phyloP scores from a whole-genome alignment of 2,888 invertebrate species.

The Lissonota sp. region DNA sequence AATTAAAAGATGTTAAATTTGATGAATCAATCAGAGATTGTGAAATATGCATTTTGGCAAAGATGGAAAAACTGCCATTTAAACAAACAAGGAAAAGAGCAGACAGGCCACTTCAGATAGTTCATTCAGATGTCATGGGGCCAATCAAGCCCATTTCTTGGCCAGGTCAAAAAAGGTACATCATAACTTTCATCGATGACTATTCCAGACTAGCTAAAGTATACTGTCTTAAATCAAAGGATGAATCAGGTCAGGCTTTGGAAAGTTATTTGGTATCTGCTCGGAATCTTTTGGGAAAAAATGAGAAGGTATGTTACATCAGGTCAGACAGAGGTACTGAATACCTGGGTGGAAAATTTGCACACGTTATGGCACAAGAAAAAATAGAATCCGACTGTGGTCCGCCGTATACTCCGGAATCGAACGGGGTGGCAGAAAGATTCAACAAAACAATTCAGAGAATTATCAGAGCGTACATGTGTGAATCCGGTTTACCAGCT shows the following conservation, averaged over 20 bases:
- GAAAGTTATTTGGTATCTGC: slow-evolving; percentile 64
- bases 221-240: slow-evolving; percentile 65
- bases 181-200: slow-evolving; percentile 64
- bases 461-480: slow-evolving; percentile 60
- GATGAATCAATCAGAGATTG: slow-evolving; percentile 69
- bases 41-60: slow-evolving; percentile 63
- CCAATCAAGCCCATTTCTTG: slow-evolving; percentile 61
- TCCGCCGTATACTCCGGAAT: slow-evolving; percentile 62
- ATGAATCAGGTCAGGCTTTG: slow-evolving; percentile 65
- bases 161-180: slow-evolving; percentile 59
- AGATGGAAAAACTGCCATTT: slow-evolving; percentile 68
- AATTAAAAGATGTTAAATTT: slow-evolving; percentile 65
- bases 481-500: slow-evolving; percentile 59
- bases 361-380: slow-evolving; percentile 28
- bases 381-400: slow-evolving; percentile 27
- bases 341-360: slow-evolving; percentile 20
- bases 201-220: slow-evolving; percentile 61
- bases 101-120: slow-evolving; percentile 58
- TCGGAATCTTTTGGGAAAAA: slow-evolving; percentile 51
- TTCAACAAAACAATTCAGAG: slow-evolving; percentile 60
- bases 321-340: slow-evolving; percentile 31
- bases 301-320: slow-evolving; percentile 23
- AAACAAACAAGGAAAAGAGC: slow-evolving; percentile 50
- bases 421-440: slow-evolving; percentile 64
- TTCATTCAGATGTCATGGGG: slow-evolving; percentile 66